Evolutionary conservation across 2,888 invertebrate genomes (phyloP), one percentile per base, ranked within the genome.

Genomic region (Pammene aurita): DNA sequence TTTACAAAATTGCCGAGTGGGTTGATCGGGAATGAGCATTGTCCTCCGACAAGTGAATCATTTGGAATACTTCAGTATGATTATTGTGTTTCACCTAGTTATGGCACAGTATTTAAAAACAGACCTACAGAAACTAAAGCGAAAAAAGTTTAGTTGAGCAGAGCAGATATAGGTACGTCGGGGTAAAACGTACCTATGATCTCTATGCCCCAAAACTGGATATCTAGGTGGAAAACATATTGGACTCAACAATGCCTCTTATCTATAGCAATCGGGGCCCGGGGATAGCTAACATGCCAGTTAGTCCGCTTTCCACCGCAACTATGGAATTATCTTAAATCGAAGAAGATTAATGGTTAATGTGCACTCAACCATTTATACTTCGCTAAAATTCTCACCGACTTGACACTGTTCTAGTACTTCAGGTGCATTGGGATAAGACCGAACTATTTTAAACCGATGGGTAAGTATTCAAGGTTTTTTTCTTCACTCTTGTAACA

Each of bases 291-390:
- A 76, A 77, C 76, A 77, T 76, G 74, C 77, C 77, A 74, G 79
- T 79, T 78, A 77, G 73, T 68, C 76, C 74, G 79, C 84, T 84
- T 84, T 84, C 79, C 75, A 78, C 50, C 71, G 70, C 75, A 76
- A 78, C 73, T 77, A 73, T 73, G 70, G 76, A 77, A 82, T 84
- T 84, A 86, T 85, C 83, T 81, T 75, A 78, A 81, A 85, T 85
- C 83, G 82, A 84, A 81, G 83, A 83, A 80, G 83, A 84, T 84
- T 80, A 83, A 85, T 83, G 80, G 80, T 70, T 66, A 78, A 76
- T 76, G 78, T 71, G 44, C 76, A 78, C 72, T 77, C 73, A 74
- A 78, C 74, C 79, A 76, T 61, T 67, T 64, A 41, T 18, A 42
- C 35, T 50, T 35, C 46, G 55, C 16, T 42, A 42, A 46, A 61